Conservation (phyloP, 1,140 invertebrate genomes). For the Neodiprion lecontei region DNA sequence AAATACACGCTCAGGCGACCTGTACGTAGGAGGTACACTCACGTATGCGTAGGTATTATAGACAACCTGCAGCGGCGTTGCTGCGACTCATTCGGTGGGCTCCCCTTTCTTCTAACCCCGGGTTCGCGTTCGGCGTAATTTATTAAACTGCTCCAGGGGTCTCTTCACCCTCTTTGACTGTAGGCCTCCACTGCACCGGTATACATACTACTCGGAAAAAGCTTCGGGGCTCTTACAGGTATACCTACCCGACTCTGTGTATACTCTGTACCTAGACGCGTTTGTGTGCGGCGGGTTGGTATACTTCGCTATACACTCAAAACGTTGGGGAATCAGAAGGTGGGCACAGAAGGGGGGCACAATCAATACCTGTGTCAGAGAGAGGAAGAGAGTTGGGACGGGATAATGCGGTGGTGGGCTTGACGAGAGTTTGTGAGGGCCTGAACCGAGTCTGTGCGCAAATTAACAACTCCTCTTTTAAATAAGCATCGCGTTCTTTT, state of each 20-base stretch:
- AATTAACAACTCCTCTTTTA: no score
- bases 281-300: no score
- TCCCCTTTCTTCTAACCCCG: neutral
- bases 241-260: neutral
- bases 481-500: no score
- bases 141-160: neutral
- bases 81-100: no score
- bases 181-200: neutral
- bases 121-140: neutral
- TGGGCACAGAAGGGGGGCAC: neutral
- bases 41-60: no score
- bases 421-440: neutral
- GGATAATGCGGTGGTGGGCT: slow-evolving; percentile 3
- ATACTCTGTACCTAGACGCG: neutral
- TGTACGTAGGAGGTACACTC: no score
- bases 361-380: slow-evolving; percentile 6
- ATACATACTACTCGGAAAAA: no score
- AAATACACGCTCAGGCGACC: no score
- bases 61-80: no score
- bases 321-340: neutral
- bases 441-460: neutral
- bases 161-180: neutral
- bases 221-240: no score
- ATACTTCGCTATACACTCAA: neutral
- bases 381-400: neutral